Percentiles rank a stretch among this genome's conserved stretches.
These are phyloP conservation scores for Stenopsyche tienmushanensis DNA, from an alignment of 1,140 invertebrate genomes.

Conservation along the genomic window DNA sequence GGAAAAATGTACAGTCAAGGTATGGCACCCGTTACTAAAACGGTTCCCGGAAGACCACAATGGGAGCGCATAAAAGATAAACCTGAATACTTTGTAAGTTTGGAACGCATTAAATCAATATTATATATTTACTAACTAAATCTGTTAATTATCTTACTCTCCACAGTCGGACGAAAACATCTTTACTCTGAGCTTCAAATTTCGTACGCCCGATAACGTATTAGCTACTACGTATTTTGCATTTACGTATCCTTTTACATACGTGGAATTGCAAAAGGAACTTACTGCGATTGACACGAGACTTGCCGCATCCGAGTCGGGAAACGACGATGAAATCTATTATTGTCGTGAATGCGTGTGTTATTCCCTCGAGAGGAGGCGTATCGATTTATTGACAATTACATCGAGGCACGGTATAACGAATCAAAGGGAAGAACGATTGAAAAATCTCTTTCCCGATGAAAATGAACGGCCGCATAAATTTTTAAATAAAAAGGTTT, in stretches of 20 bases:
- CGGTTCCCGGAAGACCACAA: constrained; percentile 66
- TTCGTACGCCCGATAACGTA: constrained; percentile 70
- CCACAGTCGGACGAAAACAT: constrained; percentile 68
- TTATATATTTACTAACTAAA: constrained; percentile 15
- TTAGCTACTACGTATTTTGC: constrained; percentile 83
- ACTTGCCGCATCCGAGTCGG: constrained; percentile 51
- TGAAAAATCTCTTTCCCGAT: constrained; percentile 79
- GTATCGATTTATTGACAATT: constrained; percentile 86
- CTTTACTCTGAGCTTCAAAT: constrained; percentile 80
- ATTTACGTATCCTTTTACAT: constrained; percentile 90
- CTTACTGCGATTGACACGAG: constrained; percentile 64
- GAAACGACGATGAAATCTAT: constrained; percentile 71
- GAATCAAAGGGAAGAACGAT: constrained; percentile 65
- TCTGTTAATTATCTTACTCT: constrained; percentile 20
- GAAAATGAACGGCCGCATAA: constrained; percentile 68
- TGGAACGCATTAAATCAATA: constrained; percentile 17
- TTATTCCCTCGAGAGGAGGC: constrained; percentile 77
- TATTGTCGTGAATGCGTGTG: constrained; percentile 83
- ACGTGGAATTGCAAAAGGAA: constrained; percentile 75
- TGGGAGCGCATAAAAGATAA: constrained; percentile 81
- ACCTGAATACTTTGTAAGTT: constrained; percentile 61
- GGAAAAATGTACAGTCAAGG: constrained; percentile 89
- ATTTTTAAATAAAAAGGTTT: constrained; percentile 73
- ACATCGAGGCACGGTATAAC: constrained; percentile 79
- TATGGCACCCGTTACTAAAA: constrained; percentile 79